phyloP scores from a whole-genome alignment of 92 coral and sea anemone species.

The Montipora capitata region DNA sequence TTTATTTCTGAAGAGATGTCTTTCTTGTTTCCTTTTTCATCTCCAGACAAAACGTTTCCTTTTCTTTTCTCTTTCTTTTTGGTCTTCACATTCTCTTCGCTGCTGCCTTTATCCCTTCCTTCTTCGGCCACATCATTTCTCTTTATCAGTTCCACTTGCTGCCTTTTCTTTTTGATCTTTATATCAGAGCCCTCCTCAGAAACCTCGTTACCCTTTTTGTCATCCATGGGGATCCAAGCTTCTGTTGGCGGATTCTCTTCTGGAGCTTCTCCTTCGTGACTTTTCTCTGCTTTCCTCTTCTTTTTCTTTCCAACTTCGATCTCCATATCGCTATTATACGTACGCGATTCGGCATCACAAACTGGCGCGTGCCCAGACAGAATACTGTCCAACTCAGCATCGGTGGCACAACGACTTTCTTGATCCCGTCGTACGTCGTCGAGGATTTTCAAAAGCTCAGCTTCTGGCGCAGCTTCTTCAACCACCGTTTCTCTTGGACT shows the following conservation, averaged over 20 bases:
- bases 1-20: neutral
- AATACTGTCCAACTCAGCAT: conserved; percentile 74
- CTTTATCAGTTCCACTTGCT: conserved; percentile 21
- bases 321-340: conserved; percentile 79
- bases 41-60: neutral
- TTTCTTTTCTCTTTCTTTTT: conserved; percentile 19
- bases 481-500: neutral
- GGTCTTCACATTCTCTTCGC: conserved; percentile 4
- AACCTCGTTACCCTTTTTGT: conserved; percentile 11
- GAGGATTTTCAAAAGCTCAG: conserved; percentile 68
- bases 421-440: conserved; percentile 56
- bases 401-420: conserved; percentile 72
- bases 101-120: neutral
- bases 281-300: neutral
- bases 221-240: conserved; percentile 16
- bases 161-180: conserved; percentile 31
- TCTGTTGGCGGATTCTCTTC: conserved; percentile 22
- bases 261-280: neutral
- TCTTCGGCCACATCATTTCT: conserved; percentile 8
- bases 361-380: conserved; percentile 50
- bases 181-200: conserved; percentile 20
- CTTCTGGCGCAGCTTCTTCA: conserved; percentile 39
- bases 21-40: neutral
- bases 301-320: conserved; percentile 55
- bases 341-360: conserved; percentile 37